These are phyloP conservation scores for Pachliopta kotzebuea DNA, from an alignment of 2,888 invertebrate genomes.

Conservation along the genomic window DNA sequence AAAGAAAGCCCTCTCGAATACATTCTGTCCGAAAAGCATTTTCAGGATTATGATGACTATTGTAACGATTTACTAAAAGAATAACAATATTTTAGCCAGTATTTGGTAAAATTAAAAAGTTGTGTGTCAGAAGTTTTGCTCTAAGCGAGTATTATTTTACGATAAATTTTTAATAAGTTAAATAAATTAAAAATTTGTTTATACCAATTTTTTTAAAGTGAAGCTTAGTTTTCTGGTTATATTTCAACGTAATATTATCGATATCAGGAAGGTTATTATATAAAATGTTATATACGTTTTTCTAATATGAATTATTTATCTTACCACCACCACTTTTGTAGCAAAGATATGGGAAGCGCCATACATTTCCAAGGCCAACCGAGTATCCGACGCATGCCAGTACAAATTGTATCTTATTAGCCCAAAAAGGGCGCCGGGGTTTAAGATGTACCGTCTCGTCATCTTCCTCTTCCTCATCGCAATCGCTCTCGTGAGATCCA, in stretches of 20 bases:
- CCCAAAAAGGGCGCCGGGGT: conserved; percentile 91
- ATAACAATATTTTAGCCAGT: neutral
- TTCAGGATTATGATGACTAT: neutral
- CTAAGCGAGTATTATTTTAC: neutral
- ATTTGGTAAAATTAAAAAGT: neutral
- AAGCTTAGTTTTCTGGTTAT: too few species aligned
- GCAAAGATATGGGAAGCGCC: conserved; percentile 96
- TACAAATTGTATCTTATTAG: conserved; percentile 93
- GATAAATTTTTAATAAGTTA: too few species aligned
- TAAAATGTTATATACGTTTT: neutral
- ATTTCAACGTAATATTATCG: too few species aligned
- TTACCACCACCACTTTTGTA: conserved; percentile 94
- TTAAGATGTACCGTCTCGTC: conserved; percentile 85
- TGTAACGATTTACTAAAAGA: neutral
- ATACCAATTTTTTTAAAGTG: too few species aligned
- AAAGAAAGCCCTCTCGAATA: too few species aligned
- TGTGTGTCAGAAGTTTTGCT: neutral
- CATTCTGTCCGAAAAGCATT: neutral
- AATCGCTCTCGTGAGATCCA: conserved; percentile 87
- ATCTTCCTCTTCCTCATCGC: conserved; percentile 86
- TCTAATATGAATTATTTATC: conserved; percentile 25
- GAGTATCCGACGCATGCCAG: conserved; percentile 94
- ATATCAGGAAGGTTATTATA: too few species aligned
- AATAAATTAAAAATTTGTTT: too few species aligned
- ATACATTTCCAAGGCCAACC: conserved; percentile 93